These are phyloP conservation scores for Carcharodon carcharias DNA, from an alignment of 2,797 vertebrate genomes.

Conservation along the genomic window DNA sequence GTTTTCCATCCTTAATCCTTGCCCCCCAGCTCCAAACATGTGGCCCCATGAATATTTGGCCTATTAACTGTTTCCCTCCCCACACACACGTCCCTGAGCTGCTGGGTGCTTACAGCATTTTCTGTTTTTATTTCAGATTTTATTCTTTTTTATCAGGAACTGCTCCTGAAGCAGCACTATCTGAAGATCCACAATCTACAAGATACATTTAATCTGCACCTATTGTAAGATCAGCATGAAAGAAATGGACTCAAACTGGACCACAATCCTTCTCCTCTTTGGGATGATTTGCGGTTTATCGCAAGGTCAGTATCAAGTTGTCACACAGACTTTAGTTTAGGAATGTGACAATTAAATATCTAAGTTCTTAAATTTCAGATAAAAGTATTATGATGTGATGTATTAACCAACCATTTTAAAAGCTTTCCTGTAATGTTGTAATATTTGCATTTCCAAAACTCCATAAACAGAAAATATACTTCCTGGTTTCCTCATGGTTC, in stretches of 20 bases:
- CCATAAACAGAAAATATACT: no score
- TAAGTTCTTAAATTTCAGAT: not conserved
- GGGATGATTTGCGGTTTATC: not conserved
- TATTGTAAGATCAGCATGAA: not conserved
- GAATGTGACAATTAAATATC: no score
- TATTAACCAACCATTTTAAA: no score
- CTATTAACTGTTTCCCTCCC: not conserved
- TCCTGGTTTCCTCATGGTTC: no score
- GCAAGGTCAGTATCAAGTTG: not conserved
- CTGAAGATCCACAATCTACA: not conserved
- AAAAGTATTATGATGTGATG: not conserved
- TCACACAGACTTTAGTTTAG: not conserved
- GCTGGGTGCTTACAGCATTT: not conserved
- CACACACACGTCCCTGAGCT: no score
- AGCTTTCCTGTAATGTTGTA: not conserved
- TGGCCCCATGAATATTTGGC: no score
- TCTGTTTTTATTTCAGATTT: not conserved
- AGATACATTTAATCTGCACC: not conserved
- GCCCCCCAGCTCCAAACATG: no score
- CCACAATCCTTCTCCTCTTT: not conserved
- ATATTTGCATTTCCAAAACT: not conserved
- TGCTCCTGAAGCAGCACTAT: not conserved
- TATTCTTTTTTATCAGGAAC: not conserved
- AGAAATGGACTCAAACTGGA: no score
- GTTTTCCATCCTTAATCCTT: no score